These are phyloP conservation scores for Pogonocichla stellata DNA, from an alignment of 2,113 vertebrate genomes.

Conservation along the genomic window DNA sequence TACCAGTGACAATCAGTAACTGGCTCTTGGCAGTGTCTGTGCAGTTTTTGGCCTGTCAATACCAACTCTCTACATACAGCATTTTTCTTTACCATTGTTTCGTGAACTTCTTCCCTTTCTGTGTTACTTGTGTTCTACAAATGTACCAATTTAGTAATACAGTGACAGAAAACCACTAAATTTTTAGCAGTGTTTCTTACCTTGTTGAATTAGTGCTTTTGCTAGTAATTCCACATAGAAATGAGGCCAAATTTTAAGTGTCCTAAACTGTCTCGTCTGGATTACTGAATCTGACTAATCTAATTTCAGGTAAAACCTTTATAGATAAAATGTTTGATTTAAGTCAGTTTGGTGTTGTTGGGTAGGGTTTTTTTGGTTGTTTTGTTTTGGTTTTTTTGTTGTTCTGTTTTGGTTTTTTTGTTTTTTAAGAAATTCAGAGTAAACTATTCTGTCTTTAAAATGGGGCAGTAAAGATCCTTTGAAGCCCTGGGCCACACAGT, in stretches of 20 bases:
- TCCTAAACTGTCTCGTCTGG: neutral
- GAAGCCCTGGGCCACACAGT: neutral
- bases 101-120: neutral
- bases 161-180: neutral
- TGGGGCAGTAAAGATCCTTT: neutral
- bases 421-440: neutral
- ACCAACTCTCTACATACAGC: neutral
- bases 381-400: no score
- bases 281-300: neutral
- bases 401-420: neutral
- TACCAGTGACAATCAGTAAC: accelerated
- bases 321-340: neutral
- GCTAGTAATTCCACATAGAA: neutral
- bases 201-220: neutral
- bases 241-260: neutral
- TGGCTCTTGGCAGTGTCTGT: neutral
- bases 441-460: neutral
- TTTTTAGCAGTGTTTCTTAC: neutral
- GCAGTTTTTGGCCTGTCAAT: neutral
- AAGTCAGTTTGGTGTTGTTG: neutral
- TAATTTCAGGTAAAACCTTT: neutral
- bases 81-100: neutral
- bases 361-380: no score
- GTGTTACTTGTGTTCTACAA: neutral
- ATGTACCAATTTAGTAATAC: neutral